Evolutionary conservation across 1,140 invertebrate genomes (phyloP).

Genomic region (Augochlora pura): DNA sequence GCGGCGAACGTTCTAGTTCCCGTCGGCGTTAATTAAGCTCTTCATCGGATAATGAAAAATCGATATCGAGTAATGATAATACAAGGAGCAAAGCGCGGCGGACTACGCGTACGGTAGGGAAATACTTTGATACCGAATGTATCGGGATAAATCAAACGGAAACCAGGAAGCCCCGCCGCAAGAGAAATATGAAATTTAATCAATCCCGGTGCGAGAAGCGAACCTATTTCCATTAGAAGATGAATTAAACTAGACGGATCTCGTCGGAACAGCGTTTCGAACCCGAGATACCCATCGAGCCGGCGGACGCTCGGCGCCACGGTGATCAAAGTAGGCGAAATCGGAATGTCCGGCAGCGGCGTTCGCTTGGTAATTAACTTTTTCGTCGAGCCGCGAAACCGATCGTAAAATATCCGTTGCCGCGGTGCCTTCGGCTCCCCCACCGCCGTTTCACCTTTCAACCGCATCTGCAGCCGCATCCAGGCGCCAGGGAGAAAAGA

Average conservation of each 20-base stretch:
- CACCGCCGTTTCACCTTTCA: slow-evolving; percentile 28
- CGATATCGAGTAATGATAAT: no score
- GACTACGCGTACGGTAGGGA: no score
- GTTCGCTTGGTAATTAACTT: slow-evolving; percentile 36
- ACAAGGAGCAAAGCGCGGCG: no score
- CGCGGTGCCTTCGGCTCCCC: background rate
- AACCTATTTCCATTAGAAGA: background rate
- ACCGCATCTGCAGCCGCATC: slow-evolving; percentile 11
- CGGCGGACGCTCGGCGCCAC: no score
- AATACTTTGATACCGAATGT: no score
- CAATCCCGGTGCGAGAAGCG: background rate
- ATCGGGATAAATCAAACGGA: no score
- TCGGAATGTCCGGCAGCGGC: background rate
- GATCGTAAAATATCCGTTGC: slow-evolving; percentile 18
- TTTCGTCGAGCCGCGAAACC: slow-evolving; percentile 25
- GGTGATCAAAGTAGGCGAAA: background rate
- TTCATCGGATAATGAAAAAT: no score
- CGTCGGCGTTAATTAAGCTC: no score
- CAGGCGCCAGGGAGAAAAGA: background rate
- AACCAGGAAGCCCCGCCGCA: background rate
- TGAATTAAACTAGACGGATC: background rate
- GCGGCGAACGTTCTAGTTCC: no score
- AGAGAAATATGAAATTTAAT: background rate
- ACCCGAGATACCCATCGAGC: background rate
- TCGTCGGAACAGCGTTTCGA: background rate